Evolutionary conservation across 2,113 vertebrate species (phyloP), one percentile per base, ranked within the genome.

Genomic region (Catharus fuscescens): DNA sequence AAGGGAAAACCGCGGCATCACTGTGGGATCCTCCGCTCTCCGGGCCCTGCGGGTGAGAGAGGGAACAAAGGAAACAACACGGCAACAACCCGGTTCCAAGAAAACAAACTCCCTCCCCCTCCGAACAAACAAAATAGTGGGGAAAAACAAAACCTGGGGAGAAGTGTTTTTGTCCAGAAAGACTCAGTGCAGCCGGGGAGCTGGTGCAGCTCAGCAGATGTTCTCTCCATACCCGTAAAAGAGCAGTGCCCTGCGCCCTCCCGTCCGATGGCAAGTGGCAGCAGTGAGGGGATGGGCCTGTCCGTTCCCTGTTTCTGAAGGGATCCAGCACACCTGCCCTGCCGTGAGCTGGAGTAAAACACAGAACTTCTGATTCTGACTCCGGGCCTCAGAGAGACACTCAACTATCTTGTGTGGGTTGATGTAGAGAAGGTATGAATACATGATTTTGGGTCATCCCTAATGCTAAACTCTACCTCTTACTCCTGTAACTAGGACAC

Each of bases 241-340:
- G 29, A 20, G 34, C 50, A 4, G 16, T 0, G 61, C 6, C 0
- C 29, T 13, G 71, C 20, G 1, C 21, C 18, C 15, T 32, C 20
- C 26, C 3, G 4, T 8, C 28, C 20, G 14, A 44, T 9, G 61
- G 61, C 52, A 18, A 10, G 10, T 1, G 31, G 53, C 45, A 18
- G 53, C 21, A 12, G 21, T 4, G 21, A 5, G 26, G 15, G 32
- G 19, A 4, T 28, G 18, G 54, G 26, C 54, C 45, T 20, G 3
- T 8, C 38, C 3, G 1, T 38, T 38, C 29, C 18, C 36, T 42
- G 16, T 1, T 12, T 57, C 13, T 48, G 18, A 57, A 50, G 29
- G 29, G 34, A 57, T 42, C 29, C 60, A 24, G 60, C 42, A 11
- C 1, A 1, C 42, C 60, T 23, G 45, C 36, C 32, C 38, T 52